A percentile compares a stretch with the other conserved stretches of the same genome.
phyloP scores from a whole-genome alignment of 2,113 vertebrate genomes.

The Salvelinus namaycush region DNA sequence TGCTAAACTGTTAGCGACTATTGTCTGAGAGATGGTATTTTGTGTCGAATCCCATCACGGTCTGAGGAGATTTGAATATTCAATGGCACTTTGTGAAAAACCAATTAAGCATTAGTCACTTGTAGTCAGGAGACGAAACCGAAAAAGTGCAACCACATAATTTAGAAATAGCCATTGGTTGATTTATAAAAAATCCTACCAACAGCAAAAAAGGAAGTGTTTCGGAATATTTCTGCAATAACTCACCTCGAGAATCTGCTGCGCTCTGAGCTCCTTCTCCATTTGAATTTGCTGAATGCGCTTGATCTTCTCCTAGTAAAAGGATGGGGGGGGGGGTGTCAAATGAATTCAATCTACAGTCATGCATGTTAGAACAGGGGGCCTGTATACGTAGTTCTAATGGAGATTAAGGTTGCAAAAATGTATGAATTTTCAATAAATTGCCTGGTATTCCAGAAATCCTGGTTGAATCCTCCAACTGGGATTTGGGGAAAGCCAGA shows the following conservation, averaged over 20 bases:
- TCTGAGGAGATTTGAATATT: constrained; percentile 64
- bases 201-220: constrained; percentile 57
- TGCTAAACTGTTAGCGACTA: constrained; percentile 52
- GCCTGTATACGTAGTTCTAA: constrained; percentile 31
- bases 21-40: constrained; percentile 59
- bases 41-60: constrained; percentile 54
- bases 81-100: constrained; percentile 53
- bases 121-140: constrained; percentile 41
- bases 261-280: constrained; percentile 95
- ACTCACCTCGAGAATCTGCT: constrained; percentile 94
- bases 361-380: constrained; percentile 55
- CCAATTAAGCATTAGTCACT: constrained; percentile 62
- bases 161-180: constrained; percentile 58
- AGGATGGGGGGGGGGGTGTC: constrained; percentile 47
- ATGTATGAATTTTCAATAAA: too few species aligned
- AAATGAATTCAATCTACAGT: constrained; percentile 65
- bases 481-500: too few species aligned
- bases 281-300: constrained; percentile 94
- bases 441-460: too few species aligned
- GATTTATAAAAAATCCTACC: constrained; percentile 36
- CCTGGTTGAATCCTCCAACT: too few species aligned
- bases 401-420: constrained; percentile 41
- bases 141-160: constrained; percentile 47
- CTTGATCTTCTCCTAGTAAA: constrained; percentile 91
- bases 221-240: constrained; percentile 61